These are phyloP conservation scores for Limnothrissa miodon DNA, from an alignment of 2,113 vertebrate species.

Conservation along the genomic window DNA sequence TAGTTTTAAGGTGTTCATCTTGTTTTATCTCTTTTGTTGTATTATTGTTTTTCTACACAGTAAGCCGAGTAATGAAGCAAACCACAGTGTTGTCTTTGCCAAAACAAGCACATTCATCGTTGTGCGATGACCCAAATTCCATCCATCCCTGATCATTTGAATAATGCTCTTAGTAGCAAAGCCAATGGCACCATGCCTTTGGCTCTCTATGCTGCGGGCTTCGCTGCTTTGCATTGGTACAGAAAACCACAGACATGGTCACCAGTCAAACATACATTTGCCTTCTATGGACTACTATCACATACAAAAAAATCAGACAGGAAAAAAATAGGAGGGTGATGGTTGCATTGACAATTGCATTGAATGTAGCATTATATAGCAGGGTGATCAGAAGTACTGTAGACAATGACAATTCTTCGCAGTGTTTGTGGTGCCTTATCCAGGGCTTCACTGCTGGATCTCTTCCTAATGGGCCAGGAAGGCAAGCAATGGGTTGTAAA, in stretches of 20 bases:
- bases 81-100: not conserved
- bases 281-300: not conserved
- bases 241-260: not conserved
- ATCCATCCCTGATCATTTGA: conserved; percentile 5
- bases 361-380: too few species aligned
- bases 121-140: conserved; percentile 9
- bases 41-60: not conserved
- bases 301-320: not conserved
- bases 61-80: not conserved
- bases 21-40: not conserved
- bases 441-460: too few species aligned
- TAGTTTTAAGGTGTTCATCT: not conserved
- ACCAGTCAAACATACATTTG: not conserved
- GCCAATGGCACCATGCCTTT: not conserved
- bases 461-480: too few species aligned
- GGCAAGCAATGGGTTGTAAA: too few species aligned
- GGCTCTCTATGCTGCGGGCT: not conserved
- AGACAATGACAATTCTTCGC: too few species aligned
- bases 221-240: not conserved
- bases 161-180: conserved; percentile 15
- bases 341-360: not conserved
- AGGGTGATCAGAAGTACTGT: too few species aligned
- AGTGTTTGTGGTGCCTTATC: too few species aligned
- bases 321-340: not conserved
- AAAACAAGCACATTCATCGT: conserved; percentile 8